Percentiles rank a stretch among this genome's conserved stretches.
phyloP scores from a whole-genome alignment of 2,797 vertebrate genomes.

The Sphenodon punctatus region DNA sequence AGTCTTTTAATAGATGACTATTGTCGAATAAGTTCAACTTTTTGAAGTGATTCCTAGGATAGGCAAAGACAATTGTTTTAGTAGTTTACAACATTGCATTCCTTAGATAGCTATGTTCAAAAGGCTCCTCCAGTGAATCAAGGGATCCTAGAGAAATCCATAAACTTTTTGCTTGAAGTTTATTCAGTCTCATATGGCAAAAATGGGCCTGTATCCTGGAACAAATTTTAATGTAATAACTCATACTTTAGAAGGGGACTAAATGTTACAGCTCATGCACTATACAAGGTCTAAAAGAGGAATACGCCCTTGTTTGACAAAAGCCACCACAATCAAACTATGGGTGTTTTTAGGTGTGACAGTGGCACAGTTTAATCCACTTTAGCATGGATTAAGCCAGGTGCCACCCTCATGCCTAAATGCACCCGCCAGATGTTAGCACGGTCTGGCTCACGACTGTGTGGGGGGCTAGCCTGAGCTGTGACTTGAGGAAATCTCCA shows the following conservation, averaged over 20 bases:
- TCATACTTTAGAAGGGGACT: not conserved
- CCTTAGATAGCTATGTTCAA: not conserved
- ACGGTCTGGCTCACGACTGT: too few species aligned
- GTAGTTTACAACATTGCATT: not conserved
- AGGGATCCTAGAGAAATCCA: not conserved
- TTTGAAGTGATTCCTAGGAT: not conserved
- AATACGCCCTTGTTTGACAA: too few species aligned
- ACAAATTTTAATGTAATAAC: not conserved
- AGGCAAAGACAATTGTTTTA: not conserved
- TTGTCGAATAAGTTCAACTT: not conserved
- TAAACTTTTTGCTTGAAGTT: not conserved
- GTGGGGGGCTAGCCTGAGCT: too few species aligned
- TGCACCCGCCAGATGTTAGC: too few species aligned
- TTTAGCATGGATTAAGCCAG: too few species aligned
- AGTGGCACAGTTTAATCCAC: too few species aligned
- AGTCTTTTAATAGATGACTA: not conserved
- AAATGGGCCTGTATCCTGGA: not conserved
- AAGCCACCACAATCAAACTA: too few species aligned
- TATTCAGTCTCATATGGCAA: constrained; percentile 15
- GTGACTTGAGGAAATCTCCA: too few species aligned
- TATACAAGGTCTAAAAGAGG: too few species aligned
- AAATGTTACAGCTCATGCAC: too few species aligned
- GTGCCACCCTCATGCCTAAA: too few species aligned
- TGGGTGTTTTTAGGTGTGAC: too few species aligned
- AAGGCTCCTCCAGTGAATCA: not conserved